phyloP scores from a whole-genome alignment of 2,888 invertebrate species.

The Eilema sororculum region DNA sequence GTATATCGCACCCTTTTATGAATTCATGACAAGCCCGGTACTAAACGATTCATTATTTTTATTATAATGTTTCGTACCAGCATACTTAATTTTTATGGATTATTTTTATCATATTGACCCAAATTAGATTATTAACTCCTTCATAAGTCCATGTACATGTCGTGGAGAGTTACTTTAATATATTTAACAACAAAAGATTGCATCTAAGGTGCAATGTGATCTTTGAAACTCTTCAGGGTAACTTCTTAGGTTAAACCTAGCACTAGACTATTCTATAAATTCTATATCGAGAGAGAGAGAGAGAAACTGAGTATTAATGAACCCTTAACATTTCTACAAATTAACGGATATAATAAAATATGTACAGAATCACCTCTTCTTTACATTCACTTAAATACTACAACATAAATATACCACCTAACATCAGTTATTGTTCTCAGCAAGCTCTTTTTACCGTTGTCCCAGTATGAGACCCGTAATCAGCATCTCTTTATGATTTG shows the following conservation, averaged over 20 bases:
- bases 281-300: too few relatives aligned
- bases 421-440: not conserved
- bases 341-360: not conserved
- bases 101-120: not conserved
- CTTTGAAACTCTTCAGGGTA: too few relatives aligned
- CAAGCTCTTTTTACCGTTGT: constrained; percentile 13
- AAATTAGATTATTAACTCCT: not conserved
- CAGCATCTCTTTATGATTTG: constrained; percentile 47
- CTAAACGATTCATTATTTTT: not conserved
- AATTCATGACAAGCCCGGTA: constrained; percentile 11
- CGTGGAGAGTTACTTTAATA: not conserved
- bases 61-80: not conserved
- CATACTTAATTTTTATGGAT: not conserved
- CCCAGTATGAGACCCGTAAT: constrained; percentile 21
- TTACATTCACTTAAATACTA: not conserved
- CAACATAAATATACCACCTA: not conserved
- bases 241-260: too few relatives aligned
- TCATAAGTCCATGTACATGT: not conserved
- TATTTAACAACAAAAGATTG: too few relatives aligned
- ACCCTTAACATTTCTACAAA: not conserved
- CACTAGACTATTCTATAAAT: too few relatives aligned
- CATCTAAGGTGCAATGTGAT: too few relatives aligned
- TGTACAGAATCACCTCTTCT: not conserved
- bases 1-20: not conserved
- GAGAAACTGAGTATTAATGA: too few relatives aligned